Percentiles rank a stretch among this genome's conserved stretches.
phyloP scores from a whole-genome alignment of 2,113 vertebrate species.

The Plecotus auritus region DNA sequence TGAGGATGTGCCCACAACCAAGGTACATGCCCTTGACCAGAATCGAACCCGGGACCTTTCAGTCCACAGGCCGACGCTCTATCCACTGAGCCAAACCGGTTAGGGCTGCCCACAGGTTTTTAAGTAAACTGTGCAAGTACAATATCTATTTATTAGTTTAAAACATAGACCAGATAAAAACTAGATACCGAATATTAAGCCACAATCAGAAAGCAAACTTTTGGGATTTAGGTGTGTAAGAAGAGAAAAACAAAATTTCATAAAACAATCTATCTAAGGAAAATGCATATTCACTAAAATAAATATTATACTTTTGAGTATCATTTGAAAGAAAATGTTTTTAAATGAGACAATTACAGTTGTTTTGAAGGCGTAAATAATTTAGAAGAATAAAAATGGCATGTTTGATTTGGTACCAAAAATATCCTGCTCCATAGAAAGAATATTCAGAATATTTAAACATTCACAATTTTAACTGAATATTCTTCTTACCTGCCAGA shows the following conservation, averaged over 20 bases:
- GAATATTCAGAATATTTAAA: neutral
- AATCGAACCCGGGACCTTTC: too few relatives aligned
- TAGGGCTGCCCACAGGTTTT: neutral
- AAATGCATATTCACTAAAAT: neutral
- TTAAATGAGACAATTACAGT: neutral
- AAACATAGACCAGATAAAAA: neutral
- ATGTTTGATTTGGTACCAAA: slow-evolving; percentile 3
- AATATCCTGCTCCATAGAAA: neutral
- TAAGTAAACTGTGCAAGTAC: neutral
- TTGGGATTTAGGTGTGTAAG: neutral
- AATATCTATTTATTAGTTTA: neutral
- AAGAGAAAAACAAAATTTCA: neutral
- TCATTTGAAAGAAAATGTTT: slow-evolving; percentile 22
- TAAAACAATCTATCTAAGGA: slow-evolving; percentile 15
- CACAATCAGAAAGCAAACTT: neutral
- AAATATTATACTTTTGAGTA: neutral
- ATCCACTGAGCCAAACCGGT: too few relatives aligned
- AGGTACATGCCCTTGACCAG: too few relatives aligned
- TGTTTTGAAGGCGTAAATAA: neutral
- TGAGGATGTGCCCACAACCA: too few relatives aligned
- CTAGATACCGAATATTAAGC: neutral
- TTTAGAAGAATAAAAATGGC: neutral
- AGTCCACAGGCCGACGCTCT: too few relatives aligned
- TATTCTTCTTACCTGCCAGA: neutral
- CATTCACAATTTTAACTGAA: neutral